Evolutionary conservation across 2,888 invertebrate genomes (phyloP), one percentile per base, ranked within the genome.

Genomic region (Caradrina clavipalpis): DNA sequence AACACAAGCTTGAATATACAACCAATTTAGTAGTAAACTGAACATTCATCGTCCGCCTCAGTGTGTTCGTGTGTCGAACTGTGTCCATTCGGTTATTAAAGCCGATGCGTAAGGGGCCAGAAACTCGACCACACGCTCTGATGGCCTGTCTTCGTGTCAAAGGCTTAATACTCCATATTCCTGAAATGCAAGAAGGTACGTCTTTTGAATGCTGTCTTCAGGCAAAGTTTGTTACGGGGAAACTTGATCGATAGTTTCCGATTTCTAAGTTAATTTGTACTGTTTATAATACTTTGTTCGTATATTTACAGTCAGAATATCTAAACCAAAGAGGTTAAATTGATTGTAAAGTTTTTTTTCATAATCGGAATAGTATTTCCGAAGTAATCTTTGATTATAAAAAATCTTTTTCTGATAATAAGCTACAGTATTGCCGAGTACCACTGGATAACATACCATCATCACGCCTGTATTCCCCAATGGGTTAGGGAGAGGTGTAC

Each of bases 71-170:
- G 26, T 21, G 45, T 58, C 26, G 13, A 58, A 47, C 26, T 19
- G 19, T 31, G 42, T 42, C 62, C 17, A 58, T 13, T 17, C 19
- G 5, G 45, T 13, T 45, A 63, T 11, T 17, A 31, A 58, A 57
- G 21, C 45, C 17, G 21, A 47, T 61, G 21, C 61, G n/a, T 47
- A 47, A 6, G 31, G 31, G 39, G 13, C 19, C 17, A 13, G 19
- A 50, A 65, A 65, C 19, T 51, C 39, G 19, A 65, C 66, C 67
- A 42, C 19, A 39, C 65, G 26, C 50, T 31, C 17, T 66, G 39
- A 51, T 39, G 26, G 19, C 13, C 11, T 39, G 22, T 26, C 66
- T 13, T 50, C 35, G 19, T 50, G 64, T 39, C 65, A 50, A 63
- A 65, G 65, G 65, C 11, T 15, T 65, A 39, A 39, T 39, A 35